Conservation (phyloP, 1,140 invertebrate species). For the Cotesia chilonis region DNA sequence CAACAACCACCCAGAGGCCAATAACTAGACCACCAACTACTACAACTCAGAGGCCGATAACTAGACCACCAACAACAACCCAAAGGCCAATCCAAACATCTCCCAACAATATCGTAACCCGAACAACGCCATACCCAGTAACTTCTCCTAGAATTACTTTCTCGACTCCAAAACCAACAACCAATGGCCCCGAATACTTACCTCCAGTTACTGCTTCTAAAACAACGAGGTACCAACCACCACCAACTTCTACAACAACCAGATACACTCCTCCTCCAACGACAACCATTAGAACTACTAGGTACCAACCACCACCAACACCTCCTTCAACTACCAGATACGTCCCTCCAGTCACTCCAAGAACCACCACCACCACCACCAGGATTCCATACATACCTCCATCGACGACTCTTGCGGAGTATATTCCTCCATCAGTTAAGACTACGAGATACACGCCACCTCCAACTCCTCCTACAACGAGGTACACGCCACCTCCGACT, state of each 20-base stretch:
- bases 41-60: neutral
- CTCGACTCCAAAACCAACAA: conserved; percentile 13
- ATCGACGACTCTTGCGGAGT: neutral
- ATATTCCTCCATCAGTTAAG: neutral
- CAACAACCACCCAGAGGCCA: conserved; percentile 22
- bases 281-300: neutral
- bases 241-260: conserved; percentile 12
- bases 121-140: too few species aligned
- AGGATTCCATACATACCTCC: too few species aligned
- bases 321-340: neutral
- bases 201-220: neutral
- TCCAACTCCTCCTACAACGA: conserved; percentile 11
- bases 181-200: conserved; percentile 16
- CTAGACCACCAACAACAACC: neutral
- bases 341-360: conserved; percentile 9
- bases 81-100: too few species aligned
- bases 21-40: neutral
- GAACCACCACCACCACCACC: neutral
- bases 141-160: too few species aligned
- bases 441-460: neutral
- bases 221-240: conserved; percentile 33
- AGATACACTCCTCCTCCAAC: conserved; percentile 8
- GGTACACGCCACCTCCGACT: neutral
- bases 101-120: too few species aligned
- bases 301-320: neutral